These are phyloP conservation scores for Gymnocheta viridis DNA, from an alignment of 2,888 invertebrate genomes.

Conservation along the genomic window DNA sequence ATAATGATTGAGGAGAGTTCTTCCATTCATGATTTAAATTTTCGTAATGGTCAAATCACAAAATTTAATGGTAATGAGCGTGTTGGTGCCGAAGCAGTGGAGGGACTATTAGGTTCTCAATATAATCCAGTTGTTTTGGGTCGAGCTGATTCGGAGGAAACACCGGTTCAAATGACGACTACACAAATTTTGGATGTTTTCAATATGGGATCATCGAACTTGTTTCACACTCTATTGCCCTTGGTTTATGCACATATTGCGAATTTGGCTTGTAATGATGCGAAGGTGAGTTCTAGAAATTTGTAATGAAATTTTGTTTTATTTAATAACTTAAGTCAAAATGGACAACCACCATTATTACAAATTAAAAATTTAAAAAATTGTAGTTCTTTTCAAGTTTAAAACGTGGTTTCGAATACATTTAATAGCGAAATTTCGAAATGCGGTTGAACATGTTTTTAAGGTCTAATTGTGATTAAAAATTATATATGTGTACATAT, in stretches of 20 bases:
- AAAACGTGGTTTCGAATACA: background rate
- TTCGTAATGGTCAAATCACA: conserved; percentile 79
- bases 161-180: conserved; percentile 75
- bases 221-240: conserved; percentile 91
- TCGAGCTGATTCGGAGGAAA: conserved; percentile 80
- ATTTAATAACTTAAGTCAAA: background rate
- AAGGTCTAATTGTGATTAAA: too few relatives aligned
- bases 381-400: too few relatives aligned
- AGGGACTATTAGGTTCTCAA: conserved; percentile 73
- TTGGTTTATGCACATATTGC: conserved; percentile 92
- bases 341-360: too few relatives aligned
- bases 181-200: conserved; percentile 81
- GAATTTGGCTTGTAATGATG: conserved; percentile 89
- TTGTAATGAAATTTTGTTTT: background rate
- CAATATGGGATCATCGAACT: conserved; percentile 80
- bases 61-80: conserved; percentile 81
- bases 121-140: conserved; percentile 61
- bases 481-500: too few relatives aligned
- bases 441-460: too few relatives aligned
- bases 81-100: conserved; percentile 78
- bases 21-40: conserved; percentile 78
- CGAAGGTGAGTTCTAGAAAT: conserved; percentile 84
- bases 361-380: too few relatives aligned
- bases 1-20: conserved; percentile 79
- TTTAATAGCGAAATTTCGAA: background rate